Conservation (phyloP, 2,113 vertebrate species). For the Amazona guildingii region DNA sequence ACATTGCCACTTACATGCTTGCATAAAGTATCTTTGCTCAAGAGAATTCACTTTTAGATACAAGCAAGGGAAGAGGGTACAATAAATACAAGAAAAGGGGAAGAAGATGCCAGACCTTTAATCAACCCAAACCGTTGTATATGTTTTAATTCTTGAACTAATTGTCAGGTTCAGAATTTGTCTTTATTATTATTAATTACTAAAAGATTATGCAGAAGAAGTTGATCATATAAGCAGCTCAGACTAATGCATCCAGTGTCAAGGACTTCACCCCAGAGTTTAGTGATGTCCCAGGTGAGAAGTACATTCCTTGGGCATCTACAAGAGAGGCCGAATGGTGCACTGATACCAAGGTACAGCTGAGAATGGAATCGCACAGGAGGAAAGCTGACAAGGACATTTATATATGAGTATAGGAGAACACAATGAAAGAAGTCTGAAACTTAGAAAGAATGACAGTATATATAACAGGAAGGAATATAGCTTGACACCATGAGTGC, state of each 20-base stretch:
- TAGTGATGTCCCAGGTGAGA: neutral
- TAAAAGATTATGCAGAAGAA: neutral
- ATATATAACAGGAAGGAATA: neutral
- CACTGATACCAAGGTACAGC: neutral
- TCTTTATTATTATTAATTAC: neutral
- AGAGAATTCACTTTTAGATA: neutral
- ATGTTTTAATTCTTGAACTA: neutral
- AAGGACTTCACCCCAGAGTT: neutral
- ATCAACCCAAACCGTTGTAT: neutral
- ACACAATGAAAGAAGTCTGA: neutral
- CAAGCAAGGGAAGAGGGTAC: neutral
- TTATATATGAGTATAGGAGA: neutral
- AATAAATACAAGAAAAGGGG: neutral
- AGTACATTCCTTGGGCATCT: neutral
- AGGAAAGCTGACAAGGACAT: neutral
- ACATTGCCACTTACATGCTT: neutral
- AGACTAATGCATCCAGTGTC: neutral
- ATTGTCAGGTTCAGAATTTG: neutral
- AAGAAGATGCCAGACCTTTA: neutral
- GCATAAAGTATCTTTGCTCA: neutral
- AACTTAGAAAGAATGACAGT: neutral
- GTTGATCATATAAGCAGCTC: neutral
- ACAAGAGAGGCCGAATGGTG: neutral
- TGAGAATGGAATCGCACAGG: neutral
- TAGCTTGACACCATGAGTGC: neutral